Conservation (phyloP, 2,113 vertebrate species). For the Centrocercus urophasianus region DNA sequence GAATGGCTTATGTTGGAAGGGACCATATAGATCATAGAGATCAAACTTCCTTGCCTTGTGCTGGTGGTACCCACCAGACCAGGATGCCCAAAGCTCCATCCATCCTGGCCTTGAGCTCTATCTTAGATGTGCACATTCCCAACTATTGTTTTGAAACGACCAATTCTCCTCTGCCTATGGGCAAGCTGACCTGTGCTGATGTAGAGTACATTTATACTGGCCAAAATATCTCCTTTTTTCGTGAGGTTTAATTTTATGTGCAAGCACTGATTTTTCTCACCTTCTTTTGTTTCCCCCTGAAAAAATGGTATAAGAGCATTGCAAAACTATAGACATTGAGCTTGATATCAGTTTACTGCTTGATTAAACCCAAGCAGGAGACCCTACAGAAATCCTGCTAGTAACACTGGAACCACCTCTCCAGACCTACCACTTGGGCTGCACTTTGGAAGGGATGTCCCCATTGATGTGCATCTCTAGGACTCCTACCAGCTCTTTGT, state of each 20-base stretch:
- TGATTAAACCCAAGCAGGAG: fast-evolving
- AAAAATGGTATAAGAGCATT: neutral
- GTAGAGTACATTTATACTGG: neutral
- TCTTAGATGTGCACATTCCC: neutral
- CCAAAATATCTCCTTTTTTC: neutral
- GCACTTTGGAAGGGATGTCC: neutral
- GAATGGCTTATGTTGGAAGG: too few relatives aligned
- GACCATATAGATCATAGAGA: too few relatives aligned
- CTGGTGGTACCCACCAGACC: too few relatives aligned
- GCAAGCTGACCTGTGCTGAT: neutral
- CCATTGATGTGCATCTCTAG: fast-evolving
- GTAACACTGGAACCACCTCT: neutral
- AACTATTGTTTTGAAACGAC: neutral
- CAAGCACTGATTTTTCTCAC: neutral
- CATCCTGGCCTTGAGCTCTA: too few relatives aligned
- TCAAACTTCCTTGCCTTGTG: too few relatives aligned
- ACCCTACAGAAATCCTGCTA: neutral
- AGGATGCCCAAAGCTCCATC: too few relatives aligned
- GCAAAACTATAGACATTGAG: neutral
- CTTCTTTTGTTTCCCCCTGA: neutral
- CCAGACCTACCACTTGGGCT: neutral
- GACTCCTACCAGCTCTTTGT: neutral
- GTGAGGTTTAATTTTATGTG: fast-evolving
- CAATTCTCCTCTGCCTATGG: neutral
- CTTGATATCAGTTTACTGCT: neutral